Conservation (phyloP, 2,888 invertebrate species). For the Eurytoma californica region DNA sequence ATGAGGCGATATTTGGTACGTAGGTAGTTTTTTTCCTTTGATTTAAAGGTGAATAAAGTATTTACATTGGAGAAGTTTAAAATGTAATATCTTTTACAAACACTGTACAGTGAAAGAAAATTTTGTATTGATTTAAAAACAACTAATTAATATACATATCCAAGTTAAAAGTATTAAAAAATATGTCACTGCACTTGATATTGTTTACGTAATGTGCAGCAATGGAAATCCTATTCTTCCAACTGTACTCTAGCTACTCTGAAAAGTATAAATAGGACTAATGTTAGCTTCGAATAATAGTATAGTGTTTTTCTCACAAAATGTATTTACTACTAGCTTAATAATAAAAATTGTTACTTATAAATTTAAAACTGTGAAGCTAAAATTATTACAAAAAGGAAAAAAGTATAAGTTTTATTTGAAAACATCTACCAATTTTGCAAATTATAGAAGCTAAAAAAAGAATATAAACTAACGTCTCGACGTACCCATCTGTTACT, state of each 20-base stretch:
- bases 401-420: background rate
- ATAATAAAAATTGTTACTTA: no score
- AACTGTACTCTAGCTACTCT: conserved; percentile 36
- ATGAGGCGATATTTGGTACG: no score
- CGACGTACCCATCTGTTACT: no score
- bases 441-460: no score
- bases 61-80: background rate
- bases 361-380: no score
- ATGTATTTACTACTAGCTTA: no score
- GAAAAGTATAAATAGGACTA: conserved; percentile 14
- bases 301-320: no score
- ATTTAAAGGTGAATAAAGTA: no score
- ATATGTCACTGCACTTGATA: background rate
- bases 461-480: no score
- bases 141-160: conserved; percentile 28
- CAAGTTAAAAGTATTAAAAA: background rate
- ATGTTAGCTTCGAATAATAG: conserved; percentile 29
- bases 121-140: background rate
- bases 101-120: background rate
- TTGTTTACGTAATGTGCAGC: background rate
- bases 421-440: no score
- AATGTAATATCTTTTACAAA: background rate
- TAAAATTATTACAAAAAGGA: no score
- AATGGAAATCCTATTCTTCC: background rate
- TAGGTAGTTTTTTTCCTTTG: no score